These are phyloP conservation scores for Hydraecia micacea DNA, from an alignment of 2,888 invertebrate species.

Conservation along the genomic window DNA sequence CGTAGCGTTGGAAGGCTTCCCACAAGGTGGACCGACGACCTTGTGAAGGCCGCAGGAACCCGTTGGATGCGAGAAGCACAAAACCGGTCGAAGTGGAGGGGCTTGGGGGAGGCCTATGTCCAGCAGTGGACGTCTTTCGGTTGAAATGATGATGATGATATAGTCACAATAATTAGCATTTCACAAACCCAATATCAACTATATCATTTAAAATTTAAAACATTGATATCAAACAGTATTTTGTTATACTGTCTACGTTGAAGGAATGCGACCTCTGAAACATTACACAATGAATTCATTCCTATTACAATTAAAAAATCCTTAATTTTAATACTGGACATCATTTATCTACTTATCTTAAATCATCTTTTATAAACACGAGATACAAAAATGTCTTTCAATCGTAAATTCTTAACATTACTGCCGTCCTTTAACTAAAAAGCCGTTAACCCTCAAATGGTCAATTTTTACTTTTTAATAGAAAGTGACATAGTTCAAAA, in stretches of 20 bases:
- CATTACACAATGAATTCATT: conserved; percentile 58
- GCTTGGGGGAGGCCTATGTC: too few species aligned
- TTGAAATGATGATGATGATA: too few species aligned
- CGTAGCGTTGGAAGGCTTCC: too few species aligned
- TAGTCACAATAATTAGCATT: conserved; percentile 49
- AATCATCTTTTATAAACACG: conserved; percentile 67
- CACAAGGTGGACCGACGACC: too few species aligned
- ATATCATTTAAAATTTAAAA: conserved; percentile 53
- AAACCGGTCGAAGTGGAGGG: too few species aligned
- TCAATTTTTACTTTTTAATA: too few species aligned
- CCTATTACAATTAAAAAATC: conserved; percentile 63
- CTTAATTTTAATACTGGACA: conserved; percentile 76
- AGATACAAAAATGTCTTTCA: conserved; percentile 78
- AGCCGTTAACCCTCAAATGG: too few species aligned
- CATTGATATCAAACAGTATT: conserved; percentile 51
- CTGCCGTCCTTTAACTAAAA: too few species aligned
- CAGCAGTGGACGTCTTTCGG: too few species aligned
- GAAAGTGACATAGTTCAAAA: too few species aligned
- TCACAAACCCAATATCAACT: conserved; percentile 40
- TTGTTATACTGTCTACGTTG: conserved; percentile 51
- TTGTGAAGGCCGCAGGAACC: too few species aligned
- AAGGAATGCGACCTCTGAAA: conserved; percentile 67
- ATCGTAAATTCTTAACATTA: conserved; percentile 66
- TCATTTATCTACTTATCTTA: conserved; percentile 71
- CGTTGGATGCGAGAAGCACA: too few species aligned